Base-by-base conservation (phyloP, 2,888 invertebrate species). In the Zygaena filipendulae region DNA sequence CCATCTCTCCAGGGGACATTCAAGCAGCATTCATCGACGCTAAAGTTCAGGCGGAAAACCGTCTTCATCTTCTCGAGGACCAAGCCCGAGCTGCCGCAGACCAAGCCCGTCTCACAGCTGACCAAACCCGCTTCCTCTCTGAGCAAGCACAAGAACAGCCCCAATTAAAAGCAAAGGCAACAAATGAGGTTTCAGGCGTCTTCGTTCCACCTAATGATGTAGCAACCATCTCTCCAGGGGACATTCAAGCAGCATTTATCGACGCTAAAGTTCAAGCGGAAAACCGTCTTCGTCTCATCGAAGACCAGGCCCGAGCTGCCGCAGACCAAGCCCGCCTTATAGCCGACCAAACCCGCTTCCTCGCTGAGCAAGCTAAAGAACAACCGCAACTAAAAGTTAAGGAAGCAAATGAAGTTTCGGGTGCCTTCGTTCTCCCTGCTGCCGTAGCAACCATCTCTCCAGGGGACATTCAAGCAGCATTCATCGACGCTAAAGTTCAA, bases 21-120 rank as follows among this genome's bases (percentile, higher is more conserved):
- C 67, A 77, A 34, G 77, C 68, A 1, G 77, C 75, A 2, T 60
- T 52, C 20, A 77, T 75, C 12, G 53, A 77, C 28, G 69, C 72
- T 3, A 62, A 68, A 40, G 61, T 63, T 3, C 5, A 4, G 4
- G n/a, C n/a, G n/a, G n/a, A 3, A 39, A 51, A 19, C 47, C 1
- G 52, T n/a, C n/a, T n/a, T n/a, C n/a, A n/a, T n/a, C 0, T n/a
- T n/a, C 39, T 51, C 18, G 52, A 48, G 1, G 52, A 54, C 49
- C 14, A 44, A 39, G 36, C 38, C 29, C 7, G 43, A 32, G 13
- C 30, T 8, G 19, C 38, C 2, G 33, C 50, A 3, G 74, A 79
- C 29, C 44, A 51, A 1, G 52, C 62, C 2, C 52, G 55, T 33
- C 53, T 55, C 0, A 44, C 55, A 0, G 54, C 38, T 2, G 74